Percentiles rank a stretch among this genome's conserved stretches.
These are phyloP conservation scores for Callorhinus ursinus DNA, from an alignment of 2,113 vertebrate genomes.

Conservation along the genomic window DNA sequence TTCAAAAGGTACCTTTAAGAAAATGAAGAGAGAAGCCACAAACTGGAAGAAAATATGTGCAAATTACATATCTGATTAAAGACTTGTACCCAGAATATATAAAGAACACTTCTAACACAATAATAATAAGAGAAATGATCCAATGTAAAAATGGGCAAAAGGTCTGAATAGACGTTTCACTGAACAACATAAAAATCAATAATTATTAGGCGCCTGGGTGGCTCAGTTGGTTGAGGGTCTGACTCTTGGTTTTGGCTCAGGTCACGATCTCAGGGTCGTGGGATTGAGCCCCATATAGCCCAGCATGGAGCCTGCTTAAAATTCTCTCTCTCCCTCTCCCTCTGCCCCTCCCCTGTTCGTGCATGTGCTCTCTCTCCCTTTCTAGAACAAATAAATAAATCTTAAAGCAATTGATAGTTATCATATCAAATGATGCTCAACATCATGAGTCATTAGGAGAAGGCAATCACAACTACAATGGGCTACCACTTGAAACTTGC, in stretches of 20 bases:
- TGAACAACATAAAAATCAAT: background rate
- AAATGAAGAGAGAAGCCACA: background rate
- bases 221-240: background rate
- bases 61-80: background rate
- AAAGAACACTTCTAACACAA: background rate
- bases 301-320: background rate
- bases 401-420: background rate
- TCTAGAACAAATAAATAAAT: background rate
- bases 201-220: background rate
- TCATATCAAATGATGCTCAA: background rate
- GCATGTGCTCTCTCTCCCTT: background rate
- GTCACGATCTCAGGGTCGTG: background rate
- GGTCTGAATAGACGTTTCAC: background rate
- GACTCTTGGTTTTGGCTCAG: background rate
- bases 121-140: background rate
- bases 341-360: rapidly evolving
- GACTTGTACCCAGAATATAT: background rate
- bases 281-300: background rate
- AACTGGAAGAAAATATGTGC: background rate
- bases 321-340: background rate
- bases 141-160: background rate
- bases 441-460: background rate
- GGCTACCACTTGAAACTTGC: background rate
- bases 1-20: background rate
- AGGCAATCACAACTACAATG: background rate